Percentiles rank a stretch among this genome's conserved stretches.
These are phyloP conservation scores for Nerophis lumbriciformis DNA, from an alignment of 2,113 vertebrate species.

Conservation along the genomic window DNA sequence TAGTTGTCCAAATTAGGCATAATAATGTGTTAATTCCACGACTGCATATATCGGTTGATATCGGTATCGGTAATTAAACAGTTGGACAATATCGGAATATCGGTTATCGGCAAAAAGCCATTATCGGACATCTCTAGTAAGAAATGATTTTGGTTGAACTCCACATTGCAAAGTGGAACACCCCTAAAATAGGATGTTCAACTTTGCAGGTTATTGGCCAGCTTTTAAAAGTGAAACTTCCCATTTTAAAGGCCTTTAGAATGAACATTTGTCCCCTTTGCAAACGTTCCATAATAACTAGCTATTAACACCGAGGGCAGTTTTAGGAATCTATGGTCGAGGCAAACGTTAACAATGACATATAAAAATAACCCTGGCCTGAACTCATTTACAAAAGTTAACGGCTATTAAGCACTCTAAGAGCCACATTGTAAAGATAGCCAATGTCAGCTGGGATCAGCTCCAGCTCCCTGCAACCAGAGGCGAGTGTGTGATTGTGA, in stretches of 20 bases:
- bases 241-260: neutral
- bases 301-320: neutral
- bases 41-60: no score
- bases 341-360: neutral
- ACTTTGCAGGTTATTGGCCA: neutral
- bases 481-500: neutral
- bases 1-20: no score
- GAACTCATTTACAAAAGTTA: constrained; percentile 3
- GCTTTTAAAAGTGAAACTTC: neutral
- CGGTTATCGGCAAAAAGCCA: no score
- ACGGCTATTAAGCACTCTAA: neutral
- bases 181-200: no score
- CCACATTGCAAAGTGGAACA: no score
- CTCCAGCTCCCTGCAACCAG: neutral
- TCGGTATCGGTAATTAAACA: no score
- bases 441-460: constrained; percentile 3
- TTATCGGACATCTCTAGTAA: no score
- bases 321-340: neutral
- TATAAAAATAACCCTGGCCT: neutral
- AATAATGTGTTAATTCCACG: no score
- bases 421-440: neutral
- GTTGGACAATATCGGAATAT: no score
- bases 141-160: no score
- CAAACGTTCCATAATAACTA: neutral
- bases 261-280: neutral